Evolutionary conservation across 2,113 vertebrate genomes (phyloP).

Genomic region (Ondatra zibethicus): DNA sequence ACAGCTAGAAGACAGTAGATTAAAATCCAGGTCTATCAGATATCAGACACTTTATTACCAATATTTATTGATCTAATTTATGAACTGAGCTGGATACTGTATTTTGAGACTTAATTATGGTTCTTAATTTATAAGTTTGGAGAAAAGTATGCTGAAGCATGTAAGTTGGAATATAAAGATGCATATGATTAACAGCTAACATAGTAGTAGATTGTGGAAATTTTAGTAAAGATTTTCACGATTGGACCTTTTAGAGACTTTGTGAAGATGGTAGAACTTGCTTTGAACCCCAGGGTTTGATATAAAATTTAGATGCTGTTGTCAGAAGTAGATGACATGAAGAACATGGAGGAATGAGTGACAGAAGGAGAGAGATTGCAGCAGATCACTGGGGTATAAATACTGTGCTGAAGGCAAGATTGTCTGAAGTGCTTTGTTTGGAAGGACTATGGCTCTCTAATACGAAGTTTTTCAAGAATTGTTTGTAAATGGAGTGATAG

Average conservation of each 20-base stretch:
- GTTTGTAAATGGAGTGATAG: neutral
- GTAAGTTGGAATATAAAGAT: neutral
- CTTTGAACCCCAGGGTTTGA: neutral
- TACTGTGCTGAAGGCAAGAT: neutral
- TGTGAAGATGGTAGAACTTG: neutral
- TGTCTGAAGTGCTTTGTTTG: neutral
- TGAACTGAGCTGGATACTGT: neutral
- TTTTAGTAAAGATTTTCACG: neutral
- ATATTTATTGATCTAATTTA: neutral
- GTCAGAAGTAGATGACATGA: neutral
- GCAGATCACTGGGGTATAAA: neutral
- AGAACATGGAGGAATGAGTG: slow-evolving; percentile 11
- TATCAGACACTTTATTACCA: neutral
- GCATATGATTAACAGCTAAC: neutral
- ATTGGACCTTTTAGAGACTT: neutral
- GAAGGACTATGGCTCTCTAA: neutral
- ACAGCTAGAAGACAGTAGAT: neutral
- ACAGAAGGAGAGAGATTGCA: neutral
- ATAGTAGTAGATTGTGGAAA: neutral
- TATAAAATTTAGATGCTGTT: neutral
- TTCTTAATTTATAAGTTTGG: neutral
- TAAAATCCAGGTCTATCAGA: neutral
- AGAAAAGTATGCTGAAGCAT: neutral
- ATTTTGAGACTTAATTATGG: neutral
- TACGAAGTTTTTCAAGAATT: neutral